Percentiles rank a stretch among this genome's conserved stretches.
Conservation (phyloP, 2,113 vertebrate species). For the Embiotoca jacksoni region DNA sequence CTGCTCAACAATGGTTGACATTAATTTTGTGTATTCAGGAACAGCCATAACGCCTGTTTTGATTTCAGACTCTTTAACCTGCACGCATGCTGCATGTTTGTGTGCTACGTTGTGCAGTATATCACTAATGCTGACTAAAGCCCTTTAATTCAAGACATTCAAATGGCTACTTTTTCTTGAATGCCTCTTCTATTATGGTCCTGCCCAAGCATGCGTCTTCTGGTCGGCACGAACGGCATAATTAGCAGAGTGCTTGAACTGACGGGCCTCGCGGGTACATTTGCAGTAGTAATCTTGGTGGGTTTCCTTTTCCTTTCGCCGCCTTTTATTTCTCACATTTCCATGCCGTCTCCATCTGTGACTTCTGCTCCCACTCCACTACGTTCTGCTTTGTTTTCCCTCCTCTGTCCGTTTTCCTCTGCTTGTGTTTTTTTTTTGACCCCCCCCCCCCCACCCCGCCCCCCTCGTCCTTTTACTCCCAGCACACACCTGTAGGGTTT, state of each 20-base stretch:
- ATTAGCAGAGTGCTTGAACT: constrained; percentile 10
- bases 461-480: constrained; percentile 18
- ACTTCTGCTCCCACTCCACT: neutral
- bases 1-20: neutral
- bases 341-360: constrained; percentile 20
- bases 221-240: constrained; percentile 26
- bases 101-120: neutral
- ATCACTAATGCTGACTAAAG: neutral
- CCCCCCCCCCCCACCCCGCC: constrained; percentile 12
- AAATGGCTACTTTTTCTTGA: neutral
- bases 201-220: constrained; percentile 10
- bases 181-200: constrained; percentile 31
- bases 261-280: neutral
- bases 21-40: neutral
- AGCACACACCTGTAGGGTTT: constrained; percentile 71
- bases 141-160: constrained; percentile 12
- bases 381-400: neutral
- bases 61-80: too few relatives aligned
- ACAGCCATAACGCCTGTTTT: too few relatives aligned
- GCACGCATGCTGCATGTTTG: neutral
- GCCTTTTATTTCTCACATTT: constrained; percentile 13
- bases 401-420: constrained; percentile 38
- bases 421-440: constrained; percentile 6
- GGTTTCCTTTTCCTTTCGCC: constrained; percentile 11
- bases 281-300: neutral